A percentile compares a stretch with the other conserved stretches of the same genome.
phyloP scores from a whole-genome alignment of 2,888 invertebrate genomes.

The Schizotus pectinicornis region DNA sequence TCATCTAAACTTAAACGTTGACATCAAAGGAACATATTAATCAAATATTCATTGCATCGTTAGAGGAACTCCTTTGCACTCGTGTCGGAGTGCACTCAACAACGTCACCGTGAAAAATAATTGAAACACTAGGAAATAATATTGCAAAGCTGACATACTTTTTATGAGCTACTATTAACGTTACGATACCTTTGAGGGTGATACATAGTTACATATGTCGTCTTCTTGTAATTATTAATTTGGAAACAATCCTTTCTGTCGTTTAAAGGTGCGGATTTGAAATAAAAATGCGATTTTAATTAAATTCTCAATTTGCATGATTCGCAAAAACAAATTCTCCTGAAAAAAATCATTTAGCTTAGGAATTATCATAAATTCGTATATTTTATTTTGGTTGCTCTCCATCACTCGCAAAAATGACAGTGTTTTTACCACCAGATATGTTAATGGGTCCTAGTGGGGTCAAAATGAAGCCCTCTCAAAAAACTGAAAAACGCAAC shows the following conservation, averaged over 20 bases:
- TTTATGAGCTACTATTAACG: not conserved
- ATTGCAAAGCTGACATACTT: not conserved
- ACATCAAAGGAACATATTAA: slow-evolving; percentile 37
- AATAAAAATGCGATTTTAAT: slow-evolving; percentile 7
- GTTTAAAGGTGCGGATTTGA: too few relatives aligned
- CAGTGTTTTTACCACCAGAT: too few relatives aligned
- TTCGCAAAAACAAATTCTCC: slow-evolving; percentile 16
- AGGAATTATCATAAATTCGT: slow-evolving; percentile 22
- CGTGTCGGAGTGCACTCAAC: slow-evolving; percentile 19
- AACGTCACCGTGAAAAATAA: slow-evolving; percentile 31
- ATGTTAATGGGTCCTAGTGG: too few relatives aligned
- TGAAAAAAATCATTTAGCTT: slow-evolving; percentile 24
- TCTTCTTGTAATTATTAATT: too few relatives aligned
- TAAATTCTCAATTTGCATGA: slow-evolving; percentile 19
- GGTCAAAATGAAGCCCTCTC: too few relatives aligned
- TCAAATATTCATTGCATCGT: slow-evolving; percentile 41
- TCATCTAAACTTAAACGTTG: slow-evolving; percentile 30
- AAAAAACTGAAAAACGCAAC: too few relatives aligned
- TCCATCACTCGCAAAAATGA: too few relatives aligned
- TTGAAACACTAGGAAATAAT: slow-evolving; percentile 35
- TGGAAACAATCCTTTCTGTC: too few relatives aligned
- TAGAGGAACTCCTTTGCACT: slow-evolving; percentile 34
- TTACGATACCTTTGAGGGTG: too few relatives aligned
- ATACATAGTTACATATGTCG: too few relatives aligned
- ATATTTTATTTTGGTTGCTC: slow-evolving; percentile 1